Percentiles rank a stretch among this genome's conserved stretches.
Conservation (phyloP, 2,797 vertebrate species). For the Echeneis naucrates region DNA sequence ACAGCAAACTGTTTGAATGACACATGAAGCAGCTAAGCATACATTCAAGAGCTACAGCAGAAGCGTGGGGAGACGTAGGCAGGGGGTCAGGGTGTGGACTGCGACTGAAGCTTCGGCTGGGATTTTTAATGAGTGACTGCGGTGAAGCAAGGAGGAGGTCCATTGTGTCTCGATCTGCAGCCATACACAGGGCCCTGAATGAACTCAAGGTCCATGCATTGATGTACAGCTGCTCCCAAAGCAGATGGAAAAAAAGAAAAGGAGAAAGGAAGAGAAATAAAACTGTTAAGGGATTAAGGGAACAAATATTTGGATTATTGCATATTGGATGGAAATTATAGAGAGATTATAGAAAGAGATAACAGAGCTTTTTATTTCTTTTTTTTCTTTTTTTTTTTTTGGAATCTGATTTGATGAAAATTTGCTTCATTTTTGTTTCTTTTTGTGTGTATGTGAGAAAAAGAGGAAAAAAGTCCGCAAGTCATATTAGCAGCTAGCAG, state of each 20-base stretch:
- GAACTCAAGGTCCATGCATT: constrained; percentile 53
- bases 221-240: constrained; percentile 59
- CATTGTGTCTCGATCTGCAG: constrained; percentile 64
- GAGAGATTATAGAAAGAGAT: background rate
- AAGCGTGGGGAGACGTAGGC: constrained; percentile 32
- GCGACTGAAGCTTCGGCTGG: constrained; percentile 57
- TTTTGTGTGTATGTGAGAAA: background rate
- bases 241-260: constrained; percentile 53
- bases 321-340: background rate
- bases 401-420: background rate
- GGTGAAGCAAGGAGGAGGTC: constrained; percentile 65
- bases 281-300: constrained; percentile 35
- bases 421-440: background rate
- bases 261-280: constrained; percentile 36
- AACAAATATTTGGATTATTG: background rate
- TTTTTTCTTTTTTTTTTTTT: too few relatives aligned
- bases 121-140: constrained; percentile 72
- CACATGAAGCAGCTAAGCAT: constrained; percentile 52
- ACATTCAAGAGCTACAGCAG: constrained; percentile 48
- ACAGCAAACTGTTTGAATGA: constrained; percentile 18
- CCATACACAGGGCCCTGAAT: constrained; percentile 44
- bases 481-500: constrained; percentile 30
- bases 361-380: too few relatives aligned
- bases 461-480: constrained; percentile 12
- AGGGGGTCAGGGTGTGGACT: constrained; percentile 54